Conservation (phyloP, 2,113 vertebrate species). For the Recurvirostra avosetta region DNA sequence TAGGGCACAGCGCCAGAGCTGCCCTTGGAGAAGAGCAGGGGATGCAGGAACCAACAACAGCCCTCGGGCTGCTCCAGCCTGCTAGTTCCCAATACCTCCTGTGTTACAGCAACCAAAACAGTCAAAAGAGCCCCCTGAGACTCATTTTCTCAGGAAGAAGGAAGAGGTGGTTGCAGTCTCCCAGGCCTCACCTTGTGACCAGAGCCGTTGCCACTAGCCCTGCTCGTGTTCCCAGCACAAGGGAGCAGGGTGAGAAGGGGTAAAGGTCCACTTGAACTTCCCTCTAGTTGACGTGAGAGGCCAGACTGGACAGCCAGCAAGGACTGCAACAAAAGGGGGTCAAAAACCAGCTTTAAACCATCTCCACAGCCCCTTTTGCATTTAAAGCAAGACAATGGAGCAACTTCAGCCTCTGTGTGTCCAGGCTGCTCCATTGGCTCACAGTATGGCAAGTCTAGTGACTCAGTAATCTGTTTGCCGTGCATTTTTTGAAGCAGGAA, state of each 20-base stretch:
- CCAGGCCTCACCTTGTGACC: background rate
- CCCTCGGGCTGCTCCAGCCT: background rate
- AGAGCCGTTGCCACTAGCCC: background rate
- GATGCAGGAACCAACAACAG: accelerated
- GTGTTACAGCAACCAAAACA: background rate
- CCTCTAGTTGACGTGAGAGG: background rate
- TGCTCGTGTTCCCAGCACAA: background rate
- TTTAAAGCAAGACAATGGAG: background rate
- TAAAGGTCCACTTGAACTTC: background rate
- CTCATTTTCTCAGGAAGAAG: background rate
- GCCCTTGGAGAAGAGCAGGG: background rate
- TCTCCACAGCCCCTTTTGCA: background rate
- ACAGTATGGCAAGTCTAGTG: background rate
- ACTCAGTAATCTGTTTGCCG: constrained; percentile 15
- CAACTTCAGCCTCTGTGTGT: background rate
- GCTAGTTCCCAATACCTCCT: background rate
- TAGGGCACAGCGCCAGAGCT: background rate
- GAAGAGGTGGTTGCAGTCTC: background rate
- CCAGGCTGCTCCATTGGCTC: background rate
- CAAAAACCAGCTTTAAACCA: background rate
- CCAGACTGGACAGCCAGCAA: background rate
- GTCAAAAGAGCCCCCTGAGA: background rate
- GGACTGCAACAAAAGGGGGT: background rate
- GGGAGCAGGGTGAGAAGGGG: background rate
- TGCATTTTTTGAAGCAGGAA: constrained; percentile 17